These are phyloP conservation scores for Capreolus pygargus DNA, from an alignment of 2,113 vertebrate species.

Conservation along the genomic window DNA sequence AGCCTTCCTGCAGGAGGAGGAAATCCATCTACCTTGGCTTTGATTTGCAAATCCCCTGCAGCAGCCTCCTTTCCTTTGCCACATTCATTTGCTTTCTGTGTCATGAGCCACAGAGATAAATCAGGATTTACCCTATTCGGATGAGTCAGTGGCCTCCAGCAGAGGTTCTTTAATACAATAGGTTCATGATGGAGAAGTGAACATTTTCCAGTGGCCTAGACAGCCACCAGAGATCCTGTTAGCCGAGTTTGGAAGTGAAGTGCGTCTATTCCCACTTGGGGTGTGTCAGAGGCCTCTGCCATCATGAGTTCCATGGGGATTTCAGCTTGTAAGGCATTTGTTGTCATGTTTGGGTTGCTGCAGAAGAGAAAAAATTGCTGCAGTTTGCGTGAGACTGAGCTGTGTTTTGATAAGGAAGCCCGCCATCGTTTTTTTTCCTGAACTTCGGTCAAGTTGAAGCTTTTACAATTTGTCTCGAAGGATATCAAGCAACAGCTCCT, in stretches of 20 bases:
- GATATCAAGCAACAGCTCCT: background rate
- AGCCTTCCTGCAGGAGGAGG: background rate
- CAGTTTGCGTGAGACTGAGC: constrained; percentile 39
- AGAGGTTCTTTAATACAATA: background rate
- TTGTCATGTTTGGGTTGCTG: constrained; percentile 47
- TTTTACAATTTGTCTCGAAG: background rate
- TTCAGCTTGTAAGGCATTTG: constrained; percentile 13
- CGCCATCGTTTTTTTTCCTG: background rate
- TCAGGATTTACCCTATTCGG: background rate
- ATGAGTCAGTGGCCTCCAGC: background rate
- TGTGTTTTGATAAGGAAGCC: background rate
- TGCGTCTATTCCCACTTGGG: constrained; percentile 50
- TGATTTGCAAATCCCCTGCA: background rate
- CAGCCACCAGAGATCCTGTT: constrained; percentile 62
- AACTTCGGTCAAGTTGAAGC: background rate
- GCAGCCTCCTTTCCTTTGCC: background rate
- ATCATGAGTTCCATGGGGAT: constrained; percentile 6
- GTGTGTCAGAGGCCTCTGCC: constrained; percentile 36
- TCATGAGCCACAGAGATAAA: background rate
- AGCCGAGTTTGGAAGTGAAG: constrained; percentile 35
- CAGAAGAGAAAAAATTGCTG: constrained; percentile 33
- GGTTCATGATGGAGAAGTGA: background rate
- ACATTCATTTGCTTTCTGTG: background rate
- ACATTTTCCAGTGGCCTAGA: background rate
- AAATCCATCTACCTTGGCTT: background rate